phyloP scores from a whole-genome alignment of 2,113 vertebrate species.

The Fregetta grallaria region DNA sequence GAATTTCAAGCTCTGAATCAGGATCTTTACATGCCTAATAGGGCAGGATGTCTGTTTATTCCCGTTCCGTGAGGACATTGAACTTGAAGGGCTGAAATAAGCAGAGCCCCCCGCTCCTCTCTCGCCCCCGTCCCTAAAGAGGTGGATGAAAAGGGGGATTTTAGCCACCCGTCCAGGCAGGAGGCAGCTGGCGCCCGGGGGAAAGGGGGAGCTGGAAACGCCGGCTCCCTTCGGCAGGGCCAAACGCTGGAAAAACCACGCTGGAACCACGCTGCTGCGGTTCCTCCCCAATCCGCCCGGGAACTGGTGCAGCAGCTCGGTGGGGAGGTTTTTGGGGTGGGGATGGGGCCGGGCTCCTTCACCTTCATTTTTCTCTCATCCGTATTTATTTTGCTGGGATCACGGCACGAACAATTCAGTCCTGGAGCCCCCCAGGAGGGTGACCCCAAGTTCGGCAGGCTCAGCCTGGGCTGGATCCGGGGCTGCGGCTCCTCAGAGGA shows the following conservation, averaged over 20 bases:
- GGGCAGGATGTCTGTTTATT: background rate
- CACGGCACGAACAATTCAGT: no score
- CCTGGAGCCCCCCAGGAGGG: no score
- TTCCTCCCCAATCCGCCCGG: background rate
- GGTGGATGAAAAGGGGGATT: no score
- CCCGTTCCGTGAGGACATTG: background rate
- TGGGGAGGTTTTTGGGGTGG: background rate
- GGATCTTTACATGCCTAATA: background rate
- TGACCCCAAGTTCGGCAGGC: accelerated
- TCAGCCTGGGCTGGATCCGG: no score
- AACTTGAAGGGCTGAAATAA: background rate
- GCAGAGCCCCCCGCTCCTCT: background rate
- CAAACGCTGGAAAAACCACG: no score
- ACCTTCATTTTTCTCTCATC: background rate
- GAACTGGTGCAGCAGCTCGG: background rate
- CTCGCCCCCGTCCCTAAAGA: background rate
- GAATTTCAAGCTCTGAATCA: background rate
- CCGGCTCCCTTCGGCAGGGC: no score
- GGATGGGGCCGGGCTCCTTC: background rate
- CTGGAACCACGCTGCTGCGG: no score
- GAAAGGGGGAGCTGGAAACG: accelerated
- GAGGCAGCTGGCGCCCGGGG: no score
- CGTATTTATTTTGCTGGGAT: accelerated
- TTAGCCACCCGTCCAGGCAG: no score
- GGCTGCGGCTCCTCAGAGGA: background rate